phyloP scores from a whole-genome alignment of 53 echinoderm and acorn worm species.

The Echinarachnius parma region DNA sequence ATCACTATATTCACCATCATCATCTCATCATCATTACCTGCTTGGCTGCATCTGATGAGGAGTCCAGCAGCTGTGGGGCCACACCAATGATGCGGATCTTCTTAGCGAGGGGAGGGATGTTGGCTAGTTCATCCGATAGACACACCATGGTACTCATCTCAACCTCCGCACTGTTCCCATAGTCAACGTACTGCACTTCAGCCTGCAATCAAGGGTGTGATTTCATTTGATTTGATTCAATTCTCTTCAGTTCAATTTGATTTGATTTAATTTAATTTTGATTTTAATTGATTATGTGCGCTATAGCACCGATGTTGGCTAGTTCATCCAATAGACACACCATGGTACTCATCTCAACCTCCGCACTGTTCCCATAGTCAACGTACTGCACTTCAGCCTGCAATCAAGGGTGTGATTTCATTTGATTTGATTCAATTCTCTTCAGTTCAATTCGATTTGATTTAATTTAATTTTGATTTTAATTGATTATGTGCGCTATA shows the following conservation, averaged over 20 bases:
- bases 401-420: neutral
- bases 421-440: neutral
- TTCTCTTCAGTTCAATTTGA: neutral
- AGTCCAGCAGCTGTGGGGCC: slow-evolving; percentile 9
- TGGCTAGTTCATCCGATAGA: slow-evolving; percentile 11
- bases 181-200: slow-evolving; percentile 29
- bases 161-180: slow-evolving; percentile 37
- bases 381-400: slow-evolving; percentile 28
- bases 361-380: slow-evolving; percentile 3
- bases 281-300: neutral
- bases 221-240: neutral
- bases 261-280: neutral
- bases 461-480: no score
- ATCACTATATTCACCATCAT: no score
- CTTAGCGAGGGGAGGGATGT: slow-evolving; percentile 14
- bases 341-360: neutral
- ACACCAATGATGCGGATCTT: slow-evolving; percentile 40
- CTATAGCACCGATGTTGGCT: neutral
- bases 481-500: neutral
- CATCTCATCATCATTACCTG: slow-evolving; percentile 1
- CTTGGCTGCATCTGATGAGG: slow-evolving; percentile 9
- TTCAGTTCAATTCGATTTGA: neutral
- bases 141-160: slow-evolving; percentile 3
- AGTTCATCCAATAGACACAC: neutral
- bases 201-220: slow-evolving; percentile 4